Conservation (phyloP, 2,797 vertebrate genomes). For the Labroides dimidiatus region DNA sequence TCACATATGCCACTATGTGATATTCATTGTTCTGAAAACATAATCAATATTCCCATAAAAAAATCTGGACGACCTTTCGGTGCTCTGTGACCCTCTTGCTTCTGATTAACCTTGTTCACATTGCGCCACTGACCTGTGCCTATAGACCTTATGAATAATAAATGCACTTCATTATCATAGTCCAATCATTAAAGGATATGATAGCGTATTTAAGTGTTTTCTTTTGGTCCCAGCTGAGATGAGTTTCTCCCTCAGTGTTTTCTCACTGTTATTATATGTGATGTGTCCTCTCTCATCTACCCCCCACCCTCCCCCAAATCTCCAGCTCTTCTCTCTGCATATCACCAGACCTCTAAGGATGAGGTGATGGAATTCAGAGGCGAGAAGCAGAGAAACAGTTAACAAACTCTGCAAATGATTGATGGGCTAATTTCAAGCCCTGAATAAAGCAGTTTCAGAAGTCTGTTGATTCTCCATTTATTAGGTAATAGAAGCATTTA, state of each 20-base stretch:
- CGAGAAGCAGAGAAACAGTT: conserved; percentile 84
- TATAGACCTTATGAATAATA: conserved; percentile 78
- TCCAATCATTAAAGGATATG: conserved; percentile 55
- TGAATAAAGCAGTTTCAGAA: conserved; percentile 97
- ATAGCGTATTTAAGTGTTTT: conserved; percentile 73
- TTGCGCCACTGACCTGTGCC: conserved; percentile 69
- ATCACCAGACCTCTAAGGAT: conserved; percentile 75
- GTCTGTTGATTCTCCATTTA: conserved; percentile 97
- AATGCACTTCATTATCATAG: conserved; percentile 79
- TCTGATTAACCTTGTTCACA: conserved; percentile 79
- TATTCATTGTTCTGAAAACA: conserved; percentile 74
- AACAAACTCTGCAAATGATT: conserved; percentile 96
- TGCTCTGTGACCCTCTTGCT: conserved; percentile 65
- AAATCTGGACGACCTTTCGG: conserved; percentile 62
- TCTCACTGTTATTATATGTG: conserved; percentile 61
- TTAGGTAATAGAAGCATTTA: conserved; percentile 98
- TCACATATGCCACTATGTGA: conserved; percentile 66
- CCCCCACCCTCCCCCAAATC: conserved; percentile 29
- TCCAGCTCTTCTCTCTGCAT: conserved; percentile 52
- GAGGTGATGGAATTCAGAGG: conserved; percentile 54
- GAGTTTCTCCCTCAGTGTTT: conserved; percentile 40
- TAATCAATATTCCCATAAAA: conserved; percentile 81
- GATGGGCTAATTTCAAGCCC: conserved; percentile 98
- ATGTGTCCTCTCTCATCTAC: conserved; percentile 48
- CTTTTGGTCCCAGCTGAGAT: conserved; percentile 45